These are phyloP conservation scores for Sphaerophoria rueppellii DNA, from an alignment of 2,888 invertebrate species.

Conservation along the genomic window DNA sequence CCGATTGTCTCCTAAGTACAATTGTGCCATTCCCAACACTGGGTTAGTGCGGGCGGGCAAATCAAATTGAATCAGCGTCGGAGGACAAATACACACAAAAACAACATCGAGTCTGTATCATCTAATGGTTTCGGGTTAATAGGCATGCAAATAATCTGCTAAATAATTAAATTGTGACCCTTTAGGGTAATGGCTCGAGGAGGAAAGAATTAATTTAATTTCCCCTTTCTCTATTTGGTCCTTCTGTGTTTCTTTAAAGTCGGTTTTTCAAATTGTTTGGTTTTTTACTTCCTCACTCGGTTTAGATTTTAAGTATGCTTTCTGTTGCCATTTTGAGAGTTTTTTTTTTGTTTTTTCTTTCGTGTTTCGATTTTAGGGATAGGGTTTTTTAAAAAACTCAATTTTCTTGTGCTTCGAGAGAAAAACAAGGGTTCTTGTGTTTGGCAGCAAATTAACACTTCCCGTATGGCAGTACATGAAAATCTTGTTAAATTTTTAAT, in stretches of 20 bases:
- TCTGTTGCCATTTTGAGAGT: not conserved
- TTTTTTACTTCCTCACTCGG: not conserved
- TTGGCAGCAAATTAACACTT: constrained; percentile 61
- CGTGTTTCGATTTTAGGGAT: not conserved
- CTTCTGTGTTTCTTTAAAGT: constrained; percentile 9
- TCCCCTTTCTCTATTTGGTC: constrained; percentile 8
- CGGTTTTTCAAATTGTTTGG: constrained; percentile 7
- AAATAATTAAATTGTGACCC: constrained; percentile 73
- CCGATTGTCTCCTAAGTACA: constrained; percentile 65
- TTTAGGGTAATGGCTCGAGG: constrained; percentile 62
- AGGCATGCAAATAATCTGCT: constrained; percentile 71
- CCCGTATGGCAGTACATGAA: constrained; percentile 40
- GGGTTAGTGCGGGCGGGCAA: constrained; percentile 39
- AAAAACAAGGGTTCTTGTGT: constrained; percentile 29
- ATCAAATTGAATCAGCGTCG: constrained; percentile 56
- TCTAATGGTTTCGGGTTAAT: constrained; percentile 70
- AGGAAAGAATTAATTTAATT: constrained; percentile 48
- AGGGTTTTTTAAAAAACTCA: not conserved
- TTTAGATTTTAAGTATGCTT: not conserved
- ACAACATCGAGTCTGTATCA: constrained; percentile 10
- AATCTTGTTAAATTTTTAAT: constrained; percentile 66
- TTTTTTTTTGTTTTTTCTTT: not conserved
- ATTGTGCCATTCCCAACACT: constrained; percentile 57
- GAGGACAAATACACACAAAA: not conserved
- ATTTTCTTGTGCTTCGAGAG: not conserved